Percentiles rank a stretch among this genome's conserved stretches.
These are phyloP conservation scores for Dromas ardeola DNA, from an alignment of 2,113 vertebrate species.

Conservation along the genomic window DNA sequence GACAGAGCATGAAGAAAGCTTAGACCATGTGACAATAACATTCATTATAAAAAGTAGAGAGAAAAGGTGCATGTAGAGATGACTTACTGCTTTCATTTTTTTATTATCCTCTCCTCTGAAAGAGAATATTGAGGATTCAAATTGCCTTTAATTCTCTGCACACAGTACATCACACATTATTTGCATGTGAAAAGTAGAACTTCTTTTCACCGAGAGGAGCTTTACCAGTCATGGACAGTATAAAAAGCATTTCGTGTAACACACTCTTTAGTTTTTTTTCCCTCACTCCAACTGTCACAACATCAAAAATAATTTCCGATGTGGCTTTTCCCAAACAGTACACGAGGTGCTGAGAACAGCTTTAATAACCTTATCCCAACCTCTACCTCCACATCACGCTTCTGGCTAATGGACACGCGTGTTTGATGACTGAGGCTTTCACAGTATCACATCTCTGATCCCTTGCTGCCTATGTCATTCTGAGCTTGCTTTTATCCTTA, in stretches of 20 bases:
- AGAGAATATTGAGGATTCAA: background rate
- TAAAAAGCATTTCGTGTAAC: background rate
- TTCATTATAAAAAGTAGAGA: background rate
- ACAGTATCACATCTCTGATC: background rate
- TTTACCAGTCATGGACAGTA: background rate
- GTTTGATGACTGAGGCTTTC: background rate
- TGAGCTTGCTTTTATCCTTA: background rate
- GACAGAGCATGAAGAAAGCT: background rate
- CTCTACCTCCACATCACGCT: background rate
- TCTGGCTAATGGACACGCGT: background rate
- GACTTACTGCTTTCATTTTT: background rate
- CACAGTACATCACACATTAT: background rate
- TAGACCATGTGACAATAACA: background rate
- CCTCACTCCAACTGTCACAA: background rate
- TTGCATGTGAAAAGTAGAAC: background rate
- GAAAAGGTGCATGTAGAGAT: background rate
- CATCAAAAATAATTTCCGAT: background rate
- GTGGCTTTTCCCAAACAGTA: background rate
- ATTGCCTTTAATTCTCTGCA: background rate
- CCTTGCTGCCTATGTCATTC: background rate
- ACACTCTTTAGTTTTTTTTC: background rate
- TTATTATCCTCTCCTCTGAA: background rate
- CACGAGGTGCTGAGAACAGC: background rate
- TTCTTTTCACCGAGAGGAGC: background rate
- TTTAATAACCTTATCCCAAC: background rate